Evolutionary conservation across 2,888 invertebrate species (phyloP).

Genomic region (Autographa gamma): DNA sequence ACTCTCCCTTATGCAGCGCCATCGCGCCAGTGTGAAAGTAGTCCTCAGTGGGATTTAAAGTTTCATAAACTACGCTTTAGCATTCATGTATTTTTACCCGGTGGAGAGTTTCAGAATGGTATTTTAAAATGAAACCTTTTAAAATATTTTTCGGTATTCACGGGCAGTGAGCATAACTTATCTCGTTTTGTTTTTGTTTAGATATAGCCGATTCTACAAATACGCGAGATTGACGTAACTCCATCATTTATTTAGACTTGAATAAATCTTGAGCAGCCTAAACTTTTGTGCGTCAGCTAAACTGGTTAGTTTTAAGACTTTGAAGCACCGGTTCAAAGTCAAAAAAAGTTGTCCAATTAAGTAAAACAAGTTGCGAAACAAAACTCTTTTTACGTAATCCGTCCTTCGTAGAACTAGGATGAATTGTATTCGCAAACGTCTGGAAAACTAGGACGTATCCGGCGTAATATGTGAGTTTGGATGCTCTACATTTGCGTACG

Average conservation of each 20-base stretch:
- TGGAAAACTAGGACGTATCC: conserved; percentile 40
- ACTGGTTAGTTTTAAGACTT: conserved; percentile 56
- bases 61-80: conserved; percentile 53
- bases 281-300: conserved; percentile 45
- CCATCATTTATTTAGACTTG: conserved; percentile 29
- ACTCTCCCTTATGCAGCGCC: conserved; percentile 38
- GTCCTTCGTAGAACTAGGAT: conserved; percentile 48
- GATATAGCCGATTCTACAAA: conserved; percentile 18
- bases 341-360: conserved; percentile 61
- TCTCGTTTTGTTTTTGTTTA: conserved; percentile 25
- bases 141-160: conserved; percentile 47
- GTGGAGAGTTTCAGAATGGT: conserved; percentile 40
- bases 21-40: conserved; percentile 49
- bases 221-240: conserved; percentile 14
- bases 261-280: conserved; percentile 32
- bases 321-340: conserved; percentile 34
- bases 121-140: conserved; percentile 56
- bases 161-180: conserved; percentile 21
- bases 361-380: conserved; percentile 43
- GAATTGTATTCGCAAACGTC: conserved; percentile 18
- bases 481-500: conserved; percentile 42
- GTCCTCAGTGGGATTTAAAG: conserved; percentile 53
- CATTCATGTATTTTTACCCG: conserved; percentile 55
- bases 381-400: conserved; percentile 46
- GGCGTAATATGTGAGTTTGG: conserved; percentile 19